Evolutionary conservation across 2,113 vertebrate species (phyloP).

Genomic region (Corythornis vintsioides): DNA sequence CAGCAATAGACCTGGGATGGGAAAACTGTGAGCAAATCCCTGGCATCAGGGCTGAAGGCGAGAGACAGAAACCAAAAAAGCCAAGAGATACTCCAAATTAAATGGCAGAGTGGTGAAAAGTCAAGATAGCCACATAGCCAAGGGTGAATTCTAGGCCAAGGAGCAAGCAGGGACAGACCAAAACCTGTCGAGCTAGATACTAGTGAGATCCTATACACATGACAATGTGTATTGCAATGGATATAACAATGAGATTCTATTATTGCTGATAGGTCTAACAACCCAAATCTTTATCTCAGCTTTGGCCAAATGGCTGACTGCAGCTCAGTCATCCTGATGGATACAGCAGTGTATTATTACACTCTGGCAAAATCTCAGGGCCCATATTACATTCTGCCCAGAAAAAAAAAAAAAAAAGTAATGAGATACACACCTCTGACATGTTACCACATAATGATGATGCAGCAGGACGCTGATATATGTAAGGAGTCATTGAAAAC

Average conservation of each 20-base stretch:
- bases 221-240: not conserved
- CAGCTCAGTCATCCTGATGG: not conserved
- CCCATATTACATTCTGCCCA: not conserved
- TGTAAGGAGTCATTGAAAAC: not conserved
- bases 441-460: not conserved
- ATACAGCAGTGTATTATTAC: not conserved
- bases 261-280: accelerated
- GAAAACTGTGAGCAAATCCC: not conserved
- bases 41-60: not conserved
- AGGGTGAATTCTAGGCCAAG: not conserved
- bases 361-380: not conserved
- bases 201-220: not conserved
- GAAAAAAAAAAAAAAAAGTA: not conserved
- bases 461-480: not conserved
- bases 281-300: not conserved
- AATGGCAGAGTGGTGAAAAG: not conserved
- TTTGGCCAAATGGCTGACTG: not conserved
- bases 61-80: not conserved
- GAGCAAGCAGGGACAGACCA: not conserved
- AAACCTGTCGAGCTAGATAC: not conserved
- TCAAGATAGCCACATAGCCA: not conserved
- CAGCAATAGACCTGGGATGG: not conserved
- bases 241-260: not conserved
- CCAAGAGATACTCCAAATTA: not conserved
- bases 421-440: not conserved